These are phyloP conservation scores for Neria commutata DNA, from an alignment of 2,888 invertebrate species.

Conservation along the genomic window DNA sequence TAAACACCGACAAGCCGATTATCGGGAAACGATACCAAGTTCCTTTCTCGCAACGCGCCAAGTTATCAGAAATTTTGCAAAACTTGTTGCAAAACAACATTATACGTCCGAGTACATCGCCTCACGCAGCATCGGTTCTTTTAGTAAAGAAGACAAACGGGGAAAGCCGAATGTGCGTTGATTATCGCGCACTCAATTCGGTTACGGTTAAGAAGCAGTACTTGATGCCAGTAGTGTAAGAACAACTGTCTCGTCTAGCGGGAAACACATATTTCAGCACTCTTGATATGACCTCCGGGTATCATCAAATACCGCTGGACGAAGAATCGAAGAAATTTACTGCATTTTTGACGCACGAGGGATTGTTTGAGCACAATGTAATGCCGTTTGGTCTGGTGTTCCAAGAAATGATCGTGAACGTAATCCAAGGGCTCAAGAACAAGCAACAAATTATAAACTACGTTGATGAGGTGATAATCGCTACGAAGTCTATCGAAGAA, in stretches of 20 bases:
- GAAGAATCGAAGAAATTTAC: constrained; percentile 41
- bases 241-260: constrained; percentile 26
- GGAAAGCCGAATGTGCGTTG: constrained; percentile 27
- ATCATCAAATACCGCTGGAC: too few relatives aligned
- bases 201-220: constrained; percentile 21
- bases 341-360: constrained; percentile 46
- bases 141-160: constrained; percentile 24
- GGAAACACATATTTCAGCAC: constrained; percentile 39
- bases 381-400: constrained; percentile 51
- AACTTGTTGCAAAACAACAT: constrained; percentile 20
- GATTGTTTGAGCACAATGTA: constrained; percentile 41
- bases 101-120: constrained; percentile 22
- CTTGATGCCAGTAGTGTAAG: constrained; percentile 24
- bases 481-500: neutral
- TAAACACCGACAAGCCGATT: too few relatives aligned
- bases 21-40: constrained; percentile 31
- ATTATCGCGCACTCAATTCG: constrained; percentile 22
- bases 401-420: constrained; percentile 14
- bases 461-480: neutral
- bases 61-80: constrained; percentile 12
- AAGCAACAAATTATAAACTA: neutral
- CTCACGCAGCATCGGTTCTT: constrained; percentile 27
- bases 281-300: constrained; percentile 41
- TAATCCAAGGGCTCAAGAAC: neutral
- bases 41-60: constrained; percentile 20